These are phyloP conservation scores for Enteromius treurensis DNA, from an alignment of 2,797 vertebrate genomes.

Conservation along the genomic window DNA sequence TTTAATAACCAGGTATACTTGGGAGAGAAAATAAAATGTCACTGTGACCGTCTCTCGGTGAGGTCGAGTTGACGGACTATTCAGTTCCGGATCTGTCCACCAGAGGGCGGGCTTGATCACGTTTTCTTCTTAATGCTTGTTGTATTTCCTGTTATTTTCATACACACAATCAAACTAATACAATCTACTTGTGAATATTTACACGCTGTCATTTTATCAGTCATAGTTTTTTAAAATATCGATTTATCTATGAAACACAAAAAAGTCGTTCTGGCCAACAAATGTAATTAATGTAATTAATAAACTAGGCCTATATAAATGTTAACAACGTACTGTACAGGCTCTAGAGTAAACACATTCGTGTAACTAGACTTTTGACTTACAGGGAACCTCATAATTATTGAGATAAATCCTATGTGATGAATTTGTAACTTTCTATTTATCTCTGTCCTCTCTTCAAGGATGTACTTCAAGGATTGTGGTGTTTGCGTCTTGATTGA, in stretches of 20 bases:
- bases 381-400: neutral
- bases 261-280: neutral
- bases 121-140: neutral
- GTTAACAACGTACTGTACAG: neutral
- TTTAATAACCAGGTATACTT: slow-evolving; percentile 27
- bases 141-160: neutral
- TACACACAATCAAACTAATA: neutral
- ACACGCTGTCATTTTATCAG: neutral
- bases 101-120: slow-evolving; percentile 40
- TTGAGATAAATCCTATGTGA: neutral
- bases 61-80: neutral
- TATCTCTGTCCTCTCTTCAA: neutral
- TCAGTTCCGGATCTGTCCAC: slow-evolving; percentile 2
- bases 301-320: neutral
- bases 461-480: neutral
- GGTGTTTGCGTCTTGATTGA: neutral
- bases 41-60: neutral
- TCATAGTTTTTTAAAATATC: neutral
- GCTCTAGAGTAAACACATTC: neutral
- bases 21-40: slow-evolving; percentile 11
- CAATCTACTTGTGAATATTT: neutral
- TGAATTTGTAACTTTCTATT: neutral
- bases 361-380: neutral
- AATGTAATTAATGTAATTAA: neutral
- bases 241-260: neutral